Base-by-base conservation (phyloP, 1,140 invertebrate species). In the Neodiprion pinetum region DNA sequence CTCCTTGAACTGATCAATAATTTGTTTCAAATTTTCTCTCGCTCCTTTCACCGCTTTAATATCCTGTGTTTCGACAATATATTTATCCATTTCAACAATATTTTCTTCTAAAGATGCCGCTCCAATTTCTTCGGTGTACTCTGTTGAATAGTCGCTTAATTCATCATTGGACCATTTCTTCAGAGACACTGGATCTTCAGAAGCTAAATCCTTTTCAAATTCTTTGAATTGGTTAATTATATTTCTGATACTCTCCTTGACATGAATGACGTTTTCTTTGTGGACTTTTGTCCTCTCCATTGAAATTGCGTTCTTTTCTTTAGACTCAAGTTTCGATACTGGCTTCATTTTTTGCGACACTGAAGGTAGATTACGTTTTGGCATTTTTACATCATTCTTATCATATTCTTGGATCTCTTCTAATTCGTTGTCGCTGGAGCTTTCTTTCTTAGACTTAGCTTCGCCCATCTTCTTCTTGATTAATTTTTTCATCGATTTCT, bases 181-280 rank as follows among this genome's bases (percentile, higher is more conserved):
- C 71, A 77, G 53, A 9, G 78, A 70, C 2, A 72, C 50, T 10
- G 66, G 74, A 76, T 85, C 83, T 49, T 85, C 84, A 2, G 78
- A 76, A 17, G 78, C 77, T 49, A 88, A 83, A 68, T 87, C 79
- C 72, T 84, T 85, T 75, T 88, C 87, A 69, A 89, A 88, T 76
- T 88, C 85, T 69, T 83, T 86, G 73, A 89, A 88, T 73, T 88
- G 86, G 72, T 81, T 80, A 76, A 89, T 87, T 77, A 89, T 88
- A 71, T 85, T 87, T 74, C 79, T 81, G 72, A 89, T 88, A 70
- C 80, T 88, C 73, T 88, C 85, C 74, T 82, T 85, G n/a, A 88
- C 80, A 66, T 82, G 83, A 17, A 28, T n/a, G 8, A 80, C 65
- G 74, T 69, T 74, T 12, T 53, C 48, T 21, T 73, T 68, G 65